Percentiles rank a stretch among this genome's conserved stretches.
phyloP scores from a whole-genome alignment of 2,888 invertebrate genomes.

The Ceraclea dissimilis region DNA sequence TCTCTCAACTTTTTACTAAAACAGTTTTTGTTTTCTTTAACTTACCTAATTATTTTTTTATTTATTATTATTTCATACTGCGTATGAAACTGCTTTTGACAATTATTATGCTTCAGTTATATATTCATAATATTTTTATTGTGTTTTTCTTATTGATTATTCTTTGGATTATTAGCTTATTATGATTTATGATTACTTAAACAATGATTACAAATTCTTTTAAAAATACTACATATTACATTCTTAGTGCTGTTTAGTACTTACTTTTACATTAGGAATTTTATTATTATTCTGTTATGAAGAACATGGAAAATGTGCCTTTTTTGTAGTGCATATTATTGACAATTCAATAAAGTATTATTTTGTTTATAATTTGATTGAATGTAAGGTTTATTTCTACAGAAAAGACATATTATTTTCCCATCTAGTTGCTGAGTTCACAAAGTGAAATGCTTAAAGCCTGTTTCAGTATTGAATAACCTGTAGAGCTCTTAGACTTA shows the following conservation, averaged over 20 bases:
- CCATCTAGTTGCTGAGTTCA: slow-evolving; percentile 5
- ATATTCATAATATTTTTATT: not conserved
- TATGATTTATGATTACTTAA: not conserved
- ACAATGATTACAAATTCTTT: too few relatives aligned
- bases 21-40: not conserved
- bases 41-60: not conserved
- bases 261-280: not conserved
- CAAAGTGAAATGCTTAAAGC: slow-evolving; percentile 5
- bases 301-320: slow-evolving; percentile 10
- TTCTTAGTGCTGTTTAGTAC: too few relatives aligned
- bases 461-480: not conserved
- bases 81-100: slow-evolving; percentile 12
- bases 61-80: slow-evolving; percentile 6
- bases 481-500: slow-evolving; percentile 1
- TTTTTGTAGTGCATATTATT: slow-evolving; percentile 6
- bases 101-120: slow-evolving; percentile 11
- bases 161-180: slow-evolving; percentile 6
- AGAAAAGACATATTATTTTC: slow-evolving; percentile 11
- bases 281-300: not conserved
- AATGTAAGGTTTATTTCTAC: not conserved
- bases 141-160: not conserved
- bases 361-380: not conserved
- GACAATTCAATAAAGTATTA: too few relatives aligned
- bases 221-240: too few relatives aligned
- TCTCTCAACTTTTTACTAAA: not conserved